phyloP scores from a whole-genome alignment of 35 echinoderm and acorn worm genomes.

The Holothuria glaberrima region DNA sequence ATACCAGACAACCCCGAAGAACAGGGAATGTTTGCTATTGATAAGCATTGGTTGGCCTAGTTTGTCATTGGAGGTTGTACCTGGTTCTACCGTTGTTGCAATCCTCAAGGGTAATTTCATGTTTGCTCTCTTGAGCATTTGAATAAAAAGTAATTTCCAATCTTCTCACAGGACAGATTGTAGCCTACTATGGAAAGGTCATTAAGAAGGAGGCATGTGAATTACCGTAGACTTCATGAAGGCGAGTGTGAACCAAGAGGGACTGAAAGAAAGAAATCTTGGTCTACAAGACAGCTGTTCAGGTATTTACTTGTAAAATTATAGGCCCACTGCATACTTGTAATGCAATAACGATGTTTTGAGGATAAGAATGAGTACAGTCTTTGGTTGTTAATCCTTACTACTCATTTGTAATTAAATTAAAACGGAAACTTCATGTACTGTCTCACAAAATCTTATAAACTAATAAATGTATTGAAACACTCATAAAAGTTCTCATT shows the following conservation, averaged over 20 bases:
- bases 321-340: neutral
- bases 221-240: constrained; percentile 8
- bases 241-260: neutral
- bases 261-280: neutral
- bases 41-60: no score
- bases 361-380: neutral
- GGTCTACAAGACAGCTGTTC: neutral
- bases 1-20: no score
- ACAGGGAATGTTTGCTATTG: no score
- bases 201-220: neutral
- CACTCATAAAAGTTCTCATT: no score
- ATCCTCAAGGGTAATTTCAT: no score
- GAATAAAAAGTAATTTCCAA: neutral
- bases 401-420: neutral
- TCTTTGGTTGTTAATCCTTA: no score
- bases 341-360: neutral
- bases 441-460: no score
- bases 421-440: neutral
- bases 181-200: constrained; percentile 6
- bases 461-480: no score
- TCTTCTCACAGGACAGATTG: neutral
- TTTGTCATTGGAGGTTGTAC: no score
- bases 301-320: neutral
- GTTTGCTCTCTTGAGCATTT: neutral
- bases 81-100: no score